Base-by-base conservation (phyloP, 2,797 vertebrate species). In the Anabacerthia variegaticeps region DNA sequence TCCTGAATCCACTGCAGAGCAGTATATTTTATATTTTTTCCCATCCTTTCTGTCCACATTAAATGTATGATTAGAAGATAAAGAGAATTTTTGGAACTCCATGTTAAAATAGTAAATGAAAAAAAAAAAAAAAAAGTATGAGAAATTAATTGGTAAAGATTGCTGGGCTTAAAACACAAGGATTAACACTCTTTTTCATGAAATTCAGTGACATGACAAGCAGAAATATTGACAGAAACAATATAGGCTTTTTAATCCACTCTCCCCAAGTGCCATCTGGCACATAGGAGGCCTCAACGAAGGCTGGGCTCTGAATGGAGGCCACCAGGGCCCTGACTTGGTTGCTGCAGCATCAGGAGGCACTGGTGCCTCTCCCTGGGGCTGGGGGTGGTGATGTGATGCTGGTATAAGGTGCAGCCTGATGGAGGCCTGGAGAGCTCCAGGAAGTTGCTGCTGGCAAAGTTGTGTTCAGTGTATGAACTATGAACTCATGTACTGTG, bases 261-360 rank as follows among this genome's bases (percentile, higher is more conserved):
- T 10, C 10, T 76, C 13, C n/a, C 13, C 34, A 68, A 12, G 52
- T 24, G 19, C 21, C 30, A n/a, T 36, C 14, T 12, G 24, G 41
- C 23, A 30, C 34, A 7, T 1, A 21, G 24, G 10, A 54, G 11
- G 7, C 7, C 36, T 49, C 0, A 0, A 30, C 6, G 18, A 2
- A 1, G 71, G 37, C 3, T 27, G 26, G 41, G 14, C 19, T 76
- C 22, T 6, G 12, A 7, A 13, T 9, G 28, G 48, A 41, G 48
- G 39, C 21, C 36, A 28, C 4, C 30, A 26, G 23, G 14, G n/a
- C 5, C 0, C 2, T 0, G 2, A 20, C 27, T 2, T 37, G 7
- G 6, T 6, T 61, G 34, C 6, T 46, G 24, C 19, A 43, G 67
- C 21, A 12, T 13, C 24, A 36, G 52, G 21, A 26, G 66, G 30